These are phyloP conservation scores for Trematomus loennbergii DNA, from an alignment of 2,113 vertebrate species.

Conservation along the genomic window DNA sequence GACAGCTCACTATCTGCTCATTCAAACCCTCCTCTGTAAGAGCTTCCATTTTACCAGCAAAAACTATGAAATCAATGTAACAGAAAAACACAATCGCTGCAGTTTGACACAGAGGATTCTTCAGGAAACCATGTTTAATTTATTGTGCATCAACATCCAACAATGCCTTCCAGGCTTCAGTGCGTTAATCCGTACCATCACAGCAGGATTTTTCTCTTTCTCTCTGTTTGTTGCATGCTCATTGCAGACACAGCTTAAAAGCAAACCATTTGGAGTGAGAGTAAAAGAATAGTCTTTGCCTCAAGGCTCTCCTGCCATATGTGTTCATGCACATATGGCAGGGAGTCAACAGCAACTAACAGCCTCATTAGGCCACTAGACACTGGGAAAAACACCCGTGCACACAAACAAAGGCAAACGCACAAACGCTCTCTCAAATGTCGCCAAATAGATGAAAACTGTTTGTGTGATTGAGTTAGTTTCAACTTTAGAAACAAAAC, in stretches of 20 bases:
- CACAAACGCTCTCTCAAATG: constrained; percentile 37
- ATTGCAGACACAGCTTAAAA: constrained; percentile 39
- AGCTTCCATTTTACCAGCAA: constrained; percentile 6
- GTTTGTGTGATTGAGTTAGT: constrained; percentile 14
- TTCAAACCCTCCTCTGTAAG: constrained; percentile 16
- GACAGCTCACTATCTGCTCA: constrained; percentile 43
- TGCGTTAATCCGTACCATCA: constrained; percentile 30
- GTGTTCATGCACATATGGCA: constrained; percentile 62
- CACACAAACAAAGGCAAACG: constrained; percentile 46
- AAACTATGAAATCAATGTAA: constrained; percentile 3
- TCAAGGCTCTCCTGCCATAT: constrained; percentile 49
- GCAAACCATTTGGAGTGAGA: constrained; percentile 50
- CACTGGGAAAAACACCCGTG: constrained; percentile 24
- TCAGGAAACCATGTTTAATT: constrained; percentile 10
- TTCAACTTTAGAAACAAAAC: constrained; percentile 18
- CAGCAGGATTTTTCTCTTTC: constrained; percentile 21
- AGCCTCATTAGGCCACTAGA: constrained; percentile 69
- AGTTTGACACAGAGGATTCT: constrained; percentile 6
- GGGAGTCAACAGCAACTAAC: constrained; percentile 60
- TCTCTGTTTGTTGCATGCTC: constrained; percentile 17
- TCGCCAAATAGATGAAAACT: constrained; percentile 42
- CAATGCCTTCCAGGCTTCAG: constrained; percentile 1
- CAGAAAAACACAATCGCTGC: constrained; percentile 11
- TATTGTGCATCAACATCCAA: constrained; percentile 18
- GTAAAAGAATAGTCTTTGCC: constrained; percentile 30